Evolutionary conservation across 2,113 vertebrate species (phyloP).

Genomic region (Mola mola): DNA sequence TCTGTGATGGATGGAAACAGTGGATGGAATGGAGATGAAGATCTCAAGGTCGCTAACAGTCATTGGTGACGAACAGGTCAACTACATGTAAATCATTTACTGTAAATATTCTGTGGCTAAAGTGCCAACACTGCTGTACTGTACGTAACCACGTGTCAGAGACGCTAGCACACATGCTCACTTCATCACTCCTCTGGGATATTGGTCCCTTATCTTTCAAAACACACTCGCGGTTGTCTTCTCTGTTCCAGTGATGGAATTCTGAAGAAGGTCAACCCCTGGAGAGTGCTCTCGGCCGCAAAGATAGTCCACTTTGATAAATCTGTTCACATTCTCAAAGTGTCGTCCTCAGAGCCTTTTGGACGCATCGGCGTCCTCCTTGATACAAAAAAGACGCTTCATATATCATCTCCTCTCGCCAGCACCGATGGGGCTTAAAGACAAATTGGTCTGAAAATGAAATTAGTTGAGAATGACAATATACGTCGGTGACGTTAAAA

Average conservation of each 20-base stretch:
- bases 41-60: slow-evolving; percentile 42
- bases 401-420: slow-evolving; percentile 48
- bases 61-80: slow-evolving; percentile 6
- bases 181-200: slow-evolving; percentile 30
- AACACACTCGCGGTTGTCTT: slow-evolving; percentile 60
- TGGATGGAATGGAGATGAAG: slow-evolving; percentile 11
- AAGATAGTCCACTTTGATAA: slow-evolving; percentile 71
- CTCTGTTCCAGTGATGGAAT: slow-evolving; percentile 56
- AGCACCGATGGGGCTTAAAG: slow-evolving; percentile 30
- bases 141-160: slow-evolving; percentile 22
- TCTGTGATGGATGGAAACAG: background rate
- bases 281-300: slow-evolving; percentile 45
- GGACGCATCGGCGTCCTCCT: slow-evolving; percentile 33
- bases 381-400: slow-evolving; percentile 53
- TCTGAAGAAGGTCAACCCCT: slow-evolving; percentile 67
- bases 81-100: slow-evolving; percentile 22
- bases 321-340: slow-evolving; percentile 63
- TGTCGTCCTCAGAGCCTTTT: slow-evolving; percentile 47
- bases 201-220: slow-evolving; percentile 67
- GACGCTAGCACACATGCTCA: slow-evolving; percentile 9
- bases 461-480: slow-evolving; percentile 46
- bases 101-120: slow-evolving; percentile 18
- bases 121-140: slow-evolving; percentile 6
- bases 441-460: too few relatives aligned
- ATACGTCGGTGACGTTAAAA: too few relatives aligned